Base-by-base conservation (phyloP, 2,888 invertebrate genomes). In the Thymelicus sylvestris region DNA sequence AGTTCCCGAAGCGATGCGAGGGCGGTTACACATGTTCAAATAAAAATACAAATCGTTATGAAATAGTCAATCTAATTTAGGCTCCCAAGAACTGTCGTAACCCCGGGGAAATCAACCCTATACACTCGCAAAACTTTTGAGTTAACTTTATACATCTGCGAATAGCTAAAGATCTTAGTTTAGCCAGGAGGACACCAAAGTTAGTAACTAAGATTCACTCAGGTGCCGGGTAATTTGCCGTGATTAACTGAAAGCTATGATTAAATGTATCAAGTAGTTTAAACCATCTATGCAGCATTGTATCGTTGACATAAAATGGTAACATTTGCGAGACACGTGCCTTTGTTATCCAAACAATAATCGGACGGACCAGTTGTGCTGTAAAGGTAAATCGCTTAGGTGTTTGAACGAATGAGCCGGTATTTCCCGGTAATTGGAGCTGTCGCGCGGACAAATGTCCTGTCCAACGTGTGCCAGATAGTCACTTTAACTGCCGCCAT, bases 401-500 rank as follows among this genome's bases (percentile, higher is more conserved):
- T 64, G 59, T 39, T 76, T 75, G 77, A 78, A 79, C 77, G 77
- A 78, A 81, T 80, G 84, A 83, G 78, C 84, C 75, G 83, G 85
- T 88, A 83, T 86, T 85, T 85, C 83, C 83, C 83, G 77, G 91
- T 92, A 93, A 93, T 92, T 91, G 92, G 85, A 84, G 84, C 90
- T 91, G 92, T 92, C 91, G 83, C 77, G 81, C 77, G 86, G 86
- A 92, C 88, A 90, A 92, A 93, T 92, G 88, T 83, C 78, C 83
- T 83, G 85, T 86, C 86, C 86, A 79, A 82, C 84, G 84, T 81
- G 85, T 84, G 86, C 88, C 86, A 85, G 89, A 88, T 88, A 90
- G 86, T 87, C 88, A 85, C 82, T 84, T 81, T 87, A 87, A 90
- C 89, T 84, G 85, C 87, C 81, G 85, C 89, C 83, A 88, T 90